phyloP scores from a whole-genome alignment of 1,140 invertebrate species.

The Harlomillsia oculata region DNA sequence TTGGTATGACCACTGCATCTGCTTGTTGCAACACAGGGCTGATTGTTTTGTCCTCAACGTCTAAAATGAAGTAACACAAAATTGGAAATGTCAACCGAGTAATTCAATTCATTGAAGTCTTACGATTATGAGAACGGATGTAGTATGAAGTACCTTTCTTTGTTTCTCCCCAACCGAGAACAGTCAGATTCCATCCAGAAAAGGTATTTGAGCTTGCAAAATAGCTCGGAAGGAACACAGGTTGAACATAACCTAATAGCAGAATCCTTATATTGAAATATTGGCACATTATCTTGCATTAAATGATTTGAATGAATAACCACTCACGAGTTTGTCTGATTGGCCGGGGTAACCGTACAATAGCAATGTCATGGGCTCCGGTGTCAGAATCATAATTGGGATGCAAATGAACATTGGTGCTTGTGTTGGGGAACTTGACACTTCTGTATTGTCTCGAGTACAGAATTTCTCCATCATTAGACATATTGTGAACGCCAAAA shows the following conservation, averaged over 20 bases:
- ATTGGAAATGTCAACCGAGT: not conserved
- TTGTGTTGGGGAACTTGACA: slow-evolving; percentile 4
- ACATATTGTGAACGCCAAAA: slow-evolving; percentile 28
- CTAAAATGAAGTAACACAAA: slow-evolving; percentile 2
- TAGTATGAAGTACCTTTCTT: slow-evolving; percentile 4
- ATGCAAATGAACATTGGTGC: slow-evolving; percentile 19
- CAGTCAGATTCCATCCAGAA: slow-evolving; percentile 16
- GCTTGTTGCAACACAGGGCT: slow-evolving; percentile 22
- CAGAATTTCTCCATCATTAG: slow-evolving; percentile 16
- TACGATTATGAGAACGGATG: not conserved
- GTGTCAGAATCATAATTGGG: slow-evolving; percentile 23
- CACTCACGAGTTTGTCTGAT: slow-evolving; percentile 18
- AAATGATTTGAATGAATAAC: no score
- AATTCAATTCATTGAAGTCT: not conserved
- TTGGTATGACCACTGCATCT: slow-evolving; percentile 17
- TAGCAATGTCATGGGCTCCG: slow-evolving; percentile 26
- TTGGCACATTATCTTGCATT: no score
- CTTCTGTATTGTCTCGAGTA: slow-evolving; percentile 19
- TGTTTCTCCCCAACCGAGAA: slow-evolving; percentile 25
- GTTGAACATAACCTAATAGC: slow-evolving; percentile 24
- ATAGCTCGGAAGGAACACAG: slow-evolving; percentile 24
- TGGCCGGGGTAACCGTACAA: slow-evolving; percentile 10
- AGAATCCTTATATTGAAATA: not conserved
- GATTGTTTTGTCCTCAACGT: slow-evolving; percentile 1
- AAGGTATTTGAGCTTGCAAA: slow-evolving; percentile 25